Evolutionary conservation across 1,140 invertebrate species (phyloP).

Genomic region (Philopotamus ludificatus): DNA sequence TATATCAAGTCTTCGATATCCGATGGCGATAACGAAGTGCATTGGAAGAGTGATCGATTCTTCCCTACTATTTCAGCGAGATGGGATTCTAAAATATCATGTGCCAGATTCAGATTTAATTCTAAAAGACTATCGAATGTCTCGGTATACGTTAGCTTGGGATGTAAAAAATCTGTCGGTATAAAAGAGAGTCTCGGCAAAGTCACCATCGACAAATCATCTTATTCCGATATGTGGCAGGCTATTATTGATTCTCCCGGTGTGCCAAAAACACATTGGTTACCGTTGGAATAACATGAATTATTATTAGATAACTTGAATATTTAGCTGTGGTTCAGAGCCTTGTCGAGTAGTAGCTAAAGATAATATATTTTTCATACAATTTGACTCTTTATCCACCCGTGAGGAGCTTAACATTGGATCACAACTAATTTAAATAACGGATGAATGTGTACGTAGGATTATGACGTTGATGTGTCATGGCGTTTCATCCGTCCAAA

Average conservation of each 20-base stretch:
- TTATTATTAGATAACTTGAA: no score
- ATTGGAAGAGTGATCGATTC: conserved; percentile 74
- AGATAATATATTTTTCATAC: no score
- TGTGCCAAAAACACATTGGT: conserved; percentile 52
- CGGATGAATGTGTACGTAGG: no score
- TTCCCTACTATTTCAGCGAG: conserved; percentile 65
- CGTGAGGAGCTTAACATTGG: no score
- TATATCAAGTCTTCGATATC: conserved; percentile 75
- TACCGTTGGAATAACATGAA: conserved; percentile 52
- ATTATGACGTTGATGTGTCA: no score
- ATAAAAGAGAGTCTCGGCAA: conserved; percentile 56
- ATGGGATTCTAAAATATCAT: conserved; percentile 58
- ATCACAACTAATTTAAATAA: no score
- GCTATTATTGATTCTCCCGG: conserved; percentile 50
- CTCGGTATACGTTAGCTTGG: conserved; percentile 53
- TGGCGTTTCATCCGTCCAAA: no score
- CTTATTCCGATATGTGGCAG: conserved; percentile 50
- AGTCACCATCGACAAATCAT: conserved; percentile 50
- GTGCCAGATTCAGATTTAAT: conserved; percentile 51
- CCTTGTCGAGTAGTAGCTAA: no score
- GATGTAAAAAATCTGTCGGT: conserved; percentile 55
- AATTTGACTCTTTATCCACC: no score
- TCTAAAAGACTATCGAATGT: conserved; percentile 52
- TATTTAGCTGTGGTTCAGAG: no score
- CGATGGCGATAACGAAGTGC: conserved; percentile 66